A percentile compares a stretch with the other conserved stretches of the same genome.
These are phyloP conservation scores for Mechanitis messenoides DNA, from an alignment of 2,888 invertebrate genomes.

Conservation along the genomic window DNA sequence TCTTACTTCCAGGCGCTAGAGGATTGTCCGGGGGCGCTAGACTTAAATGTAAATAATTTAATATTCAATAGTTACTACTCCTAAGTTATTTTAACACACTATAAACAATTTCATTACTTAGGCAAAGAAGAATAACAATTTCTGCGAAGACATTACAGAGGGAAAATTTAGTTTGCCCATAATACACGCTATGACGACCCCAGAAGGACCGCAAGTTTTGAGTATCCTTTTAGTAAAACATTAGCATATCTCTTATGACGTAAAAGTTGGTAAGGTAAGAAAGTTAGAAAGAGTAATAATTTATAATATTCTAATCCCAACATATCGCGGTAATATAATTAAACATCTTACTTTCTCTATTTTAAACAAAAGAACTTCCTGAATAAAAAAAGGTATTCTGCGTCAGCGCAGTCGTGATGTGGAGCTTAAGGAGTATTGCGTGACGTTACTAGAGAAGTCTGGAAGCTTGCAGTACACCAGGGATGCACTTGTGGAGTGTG, in stretches of 20 bases:
- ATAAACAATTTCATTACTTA: neutral
- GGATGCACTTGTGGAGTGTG: conserved; percentile 13
- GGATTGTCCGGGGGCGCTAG: conserved; percentile 12
- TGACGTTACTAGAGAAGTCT: conserved; percentile 77
- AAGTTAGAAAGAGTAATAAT: too few species aligned
- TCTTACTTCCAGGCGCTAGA: conserved; percentile 15
- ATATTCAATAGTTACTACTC: too few species aligned
- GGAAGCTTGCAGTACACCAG: conserved; percentile 26
- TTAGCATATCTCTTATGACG: too few species aligned
- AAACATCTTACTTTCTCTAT: too few species aligned
- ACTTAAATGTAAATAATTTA: conserved; percentile 6
- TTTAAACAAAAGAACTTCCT: neutral
- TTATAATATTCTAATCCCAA: too few species aligned
- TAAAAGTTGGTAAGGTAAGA: too few species aligned
- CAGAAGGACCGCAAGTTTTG: conserved; percentile 82
- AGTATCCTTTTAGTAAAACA: conserved; percentile 23
- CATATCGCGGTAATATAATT: too few species aligned
- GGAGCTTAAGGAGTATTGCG: conserved; percentile 90
- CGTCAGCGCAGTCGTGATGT: conserved; percentile 83
- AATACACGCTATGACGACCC: conserved; percentile 86
- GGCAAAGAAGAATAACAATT: conserved; percentile 83
- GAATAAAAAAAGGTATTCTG: conserved; percentile 17
- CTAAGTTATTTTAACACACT: neutral
- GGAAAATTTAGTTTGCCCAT: conserved; percentile 95
- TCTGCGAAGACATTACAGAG: conserved; percentile 93